Conservation (phyloP, 2,113 vertebrate species). For the Pardalotus punctatus region DNA sequence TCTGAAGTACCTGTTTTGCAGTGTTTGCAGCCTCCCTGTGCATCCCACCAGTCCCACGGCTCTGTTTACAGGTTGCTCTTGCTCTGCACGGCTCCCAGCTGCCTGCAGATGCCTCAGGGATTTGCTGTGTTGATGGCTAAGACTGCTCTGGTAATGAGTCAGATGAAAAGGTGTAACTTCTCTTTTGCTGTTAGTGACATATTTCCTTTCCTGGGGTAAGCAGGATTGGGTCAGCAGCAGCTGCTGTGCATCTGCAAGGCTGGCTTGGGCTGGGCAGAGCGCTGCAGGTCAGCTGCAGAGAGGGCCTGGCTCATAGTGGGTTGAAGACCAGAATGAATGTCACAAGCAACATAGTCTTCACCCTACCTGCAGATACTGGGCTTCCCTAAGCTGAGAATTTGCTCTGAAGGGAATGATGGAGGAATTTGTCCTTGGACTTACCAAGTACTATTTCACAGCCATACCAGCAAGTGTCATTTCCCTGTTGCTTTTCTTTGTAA, state of each 20-base stretch:
- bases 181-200: not conserved
- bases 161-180: conserved; percentile 5
- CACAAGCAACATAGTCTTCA: not conserved
- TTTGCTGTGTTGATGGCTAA: not conserved
- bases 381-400: not conserved
- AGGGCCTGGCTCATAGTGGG: not conserved
- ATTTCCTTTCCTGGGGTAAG: not conserved
- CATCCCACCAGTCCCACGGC: not conserved
- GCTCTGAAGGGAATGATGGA: not conserved
- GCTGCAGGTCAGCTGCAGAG: not conserved
- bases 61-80: not conserved
- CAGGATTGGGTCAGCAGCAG: not conserved
- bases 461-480: not conserved
- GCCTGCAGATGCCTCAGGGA: conserved; percentile 22
- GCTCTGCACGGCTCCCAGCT: not conserved
- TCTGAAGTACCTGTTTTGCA: not conserved
- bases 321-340: not conserved
- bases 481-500: not conserved
- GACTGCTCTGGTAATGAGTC: not conserved
- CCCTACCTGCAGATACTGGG: not conserved
- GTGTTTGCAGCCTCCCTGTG: not conserved
- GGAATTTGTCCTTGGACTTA: not conserved
- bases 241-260: not conserved
- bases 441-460: not conserved
- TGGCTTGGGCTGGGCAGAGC: not conserved